Evolutionary conservation across 2,797 vertebrate species (phyloP), one percentile per base, ranked within the genome.

Genomic region (Eutrigla gurnardus): DNA sequence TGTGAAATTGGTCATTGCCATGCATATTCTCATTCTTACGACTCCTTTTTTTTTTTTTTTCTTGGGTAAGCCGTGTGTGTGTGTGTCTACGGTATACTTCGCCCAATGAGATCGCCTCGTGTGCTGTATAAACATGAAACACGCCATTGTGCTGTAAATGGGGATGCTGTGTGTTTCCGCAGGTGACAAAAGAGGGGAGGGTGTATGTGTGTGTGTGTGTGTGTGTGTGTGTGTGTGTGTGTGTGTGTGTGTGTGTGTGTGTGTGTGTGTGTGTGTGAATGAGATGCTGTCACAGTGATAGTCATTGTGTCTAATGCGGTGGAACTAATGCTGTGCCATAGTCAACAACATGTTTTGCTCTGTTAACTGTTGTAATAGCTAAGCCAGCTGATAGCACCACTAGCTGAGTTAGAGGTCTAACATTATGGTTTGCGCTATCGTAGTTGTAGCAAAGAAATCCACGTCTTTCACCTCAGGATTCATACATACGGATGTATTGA

Each of bases 341-440:
- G 89, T 90, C 89, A 91, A 90, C 90, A 91, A 86, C 93, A 92
- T 80, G 90, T 88, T 87, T 89, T 92, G 90, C 90, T 88, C 87
- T 90, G 90, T 87, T 93, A 91, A 87, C 89, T 65, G 85, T 81
- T 88, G 90, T 90, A 92, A 91, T 89, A 84, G 84, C 87, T 18
- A 82, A 84, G 86, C 85, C 86, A 73, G 91, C 81, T 84, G 85
- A 92, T 85, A 55, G 42, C 77, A 70, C 80, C 75, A 12, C 82
- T 40, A 81, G 88, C 82, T 39, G 79, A 76, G 90, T 88, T 63
- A 75, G 74, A 78, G 74, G 80, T 85, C 81, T 77, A 53, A 85
- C 64, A 35, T 69, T 64, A 57, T 79, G 84, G 60, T 78, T 68
- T 47, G 81, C 53, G 83, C n/a, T n/a, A 40, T 47, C 65, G 35